A percentile compares a stretch with the other conserved stretches of the same genome.
These are phyloP conservation scores for Coelopa frigida DNA, from an alignment of 1,140 invertebrate species.

Conservation along the genomic window DNA sequence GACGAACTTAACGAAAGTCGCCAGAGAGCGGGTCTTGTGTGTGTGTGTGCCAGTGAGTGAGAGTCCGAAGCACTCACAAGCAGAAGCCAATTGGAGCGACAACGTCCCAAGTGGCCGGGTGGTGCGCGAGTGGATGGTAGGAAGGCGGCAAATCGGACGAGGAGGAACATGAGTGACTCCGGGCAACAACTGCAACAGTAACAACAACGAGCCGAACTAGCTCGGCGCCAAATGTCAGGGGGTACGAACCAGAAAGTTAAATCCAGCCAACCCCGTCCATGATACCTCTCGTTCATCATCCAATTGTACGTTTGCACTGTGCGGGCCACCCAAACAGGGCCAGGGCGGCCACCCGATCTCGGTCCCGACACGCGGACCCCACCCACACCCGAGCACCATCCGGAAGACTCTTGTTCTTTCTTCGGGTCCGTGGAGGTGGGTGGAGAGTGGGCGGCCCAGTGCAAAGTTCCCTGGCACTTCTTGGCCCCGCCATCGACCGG, in stretches of 20 bases:
- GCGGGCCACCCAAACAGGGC: slow-evolving; percentile 3
- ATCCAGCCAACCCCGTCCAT: slow-evolving; percentile 16
- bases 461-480: slow-evolving; percentile 36
- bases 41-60: too few species aligned
- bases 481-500: too few species aligned
- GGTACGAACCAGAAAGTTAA: slow-evolving; percentile 8
- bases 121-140: too few species aligned
- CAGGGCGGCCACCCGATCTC: not conserved
- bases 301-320: slow-evolving; percentile 42
- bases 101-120: too few species aligned
- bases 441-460: slow-evolving; percentile 14
- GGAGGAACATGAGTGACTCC: not conserved
- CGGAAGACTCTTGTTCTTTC: slow-evolving; percentile 4
- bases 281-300: slow-evolving; percentile 34
- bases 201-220: too few species aligned
- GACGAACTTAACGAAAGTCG: too few species aligned
- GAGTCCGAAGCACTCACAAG: too few species aligned
- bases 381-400: slow-evolving; percentile 19
- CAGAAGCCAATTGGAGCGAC: too few species aligned
- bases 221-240: too few species aligned
- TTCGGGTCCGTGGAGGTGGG: not conserved
- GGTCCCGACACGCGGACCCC: not conserved
- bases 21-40: too few species aligned
- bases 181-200: too few species aligned
- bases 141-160: not conserved